Evolutionary conservation across 2,113 vertebrate genomes (phyloP).

Genomic region (Heterotis niloticus): DNA sequence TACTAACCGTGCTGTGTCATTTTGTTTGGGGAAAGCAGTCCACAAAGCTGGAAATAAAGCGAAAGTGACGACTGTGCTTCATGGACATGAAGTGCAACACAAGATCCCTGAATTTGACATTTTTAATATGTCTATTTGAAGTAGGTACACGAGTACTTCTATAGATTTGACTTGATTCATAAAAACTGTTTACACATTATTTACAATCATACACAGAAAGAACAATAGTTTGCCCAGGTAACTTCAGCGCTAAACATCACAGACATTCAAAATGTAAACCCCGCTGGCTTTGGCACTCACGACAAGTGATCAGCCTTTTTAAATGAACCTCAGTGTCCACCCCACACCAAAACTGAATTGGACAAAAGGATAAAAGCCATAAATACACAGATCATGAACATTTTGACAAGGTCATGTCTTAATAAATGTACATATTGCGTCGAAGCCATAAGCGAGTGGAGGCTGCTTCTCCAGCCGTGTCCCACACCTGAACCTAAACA

Average conservation of each 20-base stretch:
- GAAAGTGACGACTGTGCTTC: not conserved
- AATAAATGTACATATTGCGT: too few species aligned
- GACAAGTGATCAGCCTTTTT: not conserved
- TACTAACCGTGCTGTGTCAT: too few species aligned
- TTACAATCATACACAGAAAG: conserved; percentile 28
- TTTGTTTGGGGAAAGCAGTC: not conserved
- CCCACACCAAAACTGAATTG: not conserved
- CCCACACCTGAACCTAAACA: not conserved
- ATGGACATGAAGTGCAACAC: not conserved
- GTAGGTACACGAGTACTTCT: conserved; percentile 28
- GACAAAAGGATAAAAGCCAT: not conserved
- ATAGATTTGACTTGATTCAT: conserved; percentile 14
- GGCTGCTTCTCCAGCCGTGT: not conserved
- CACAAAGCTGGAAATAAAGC: not conserved
- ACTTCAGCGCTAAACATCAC: conserved; percentile 24
- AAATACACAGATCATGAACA: not conserved
- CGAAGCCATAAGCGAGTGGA: too few species aligned
- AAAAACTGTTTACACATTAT: conserved; percentile 30
- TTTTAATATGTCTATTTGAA: conserved; percentile 28
- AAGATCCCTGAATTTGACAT: not conserved
- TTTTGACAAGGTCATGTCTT: not conserved
- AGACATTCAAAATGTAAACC: conserved; percentile 51
- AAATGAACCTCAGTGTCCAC: not conserved
- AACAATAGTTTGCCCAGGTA: conserved; percentile 4
- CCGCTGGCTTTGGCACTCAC: conserved; percentile 69